A percentile compares a stretch with the other conserved stretches of the same genome.
Conservation (phyloP, 2,113 vertebrate genomes). For the Microcebus tavaratra region DNA sequence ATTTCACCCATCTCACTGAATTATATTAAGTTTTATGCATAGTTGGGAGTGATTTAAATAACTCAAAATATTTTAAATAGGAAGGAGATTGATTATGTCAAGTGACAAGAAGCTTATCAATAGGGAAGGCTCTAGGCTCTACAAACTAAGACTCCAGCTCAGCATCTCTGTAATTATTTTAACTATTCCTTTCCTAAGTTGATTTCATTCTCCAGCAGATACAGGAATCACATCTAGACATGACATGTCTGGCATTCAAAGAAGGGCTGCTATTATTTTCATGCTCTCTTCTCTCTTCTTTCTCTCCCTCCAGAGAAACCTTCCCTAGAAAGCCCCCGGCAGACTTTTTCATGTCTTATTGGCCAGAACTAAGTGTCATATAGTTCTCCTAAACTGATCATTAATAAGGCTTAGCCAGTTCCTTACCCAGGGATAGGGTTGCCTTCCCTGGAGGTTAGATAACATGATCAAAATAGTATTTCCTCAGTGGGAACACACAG, state of each 20-base stretch:
- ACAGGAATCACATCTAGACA: background rate
- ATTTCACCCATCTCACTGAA: background rate
- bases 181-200: background rate
- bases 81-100: conserved; percentile 20
- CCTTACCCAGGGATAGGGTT: background rate
- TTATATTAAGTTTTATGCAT: background rate
- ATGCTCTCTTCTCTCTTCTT: background rate
- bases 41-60: conserved; percentile 36
- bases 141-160: background rate
- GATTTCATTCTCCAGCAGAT: background rate
- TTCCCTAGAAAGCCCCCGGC: background rate
- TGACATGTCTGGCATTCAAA: background rate
- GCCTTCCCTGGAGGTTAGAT: background rate
- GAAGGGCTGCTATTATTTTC: background rate
- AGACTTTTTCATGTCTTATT: background rate
- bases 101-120: background rate
- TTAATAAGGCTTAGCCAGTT: background rate
- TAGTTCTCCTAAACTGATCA: background rate
- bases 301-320: background rate
- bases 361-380: background rate
- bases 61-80: conserved; percentile 27
- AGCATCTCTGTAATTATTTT: background rate
- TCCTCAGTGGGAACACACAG: background rate
- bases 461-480: background rate
- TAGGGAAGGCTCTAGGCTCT: background rate